Evolutionary conservation across 2,888 invertebrate genomes (phyloP).

Genomic region (Caenorhabditis doughertyi): DNA sequence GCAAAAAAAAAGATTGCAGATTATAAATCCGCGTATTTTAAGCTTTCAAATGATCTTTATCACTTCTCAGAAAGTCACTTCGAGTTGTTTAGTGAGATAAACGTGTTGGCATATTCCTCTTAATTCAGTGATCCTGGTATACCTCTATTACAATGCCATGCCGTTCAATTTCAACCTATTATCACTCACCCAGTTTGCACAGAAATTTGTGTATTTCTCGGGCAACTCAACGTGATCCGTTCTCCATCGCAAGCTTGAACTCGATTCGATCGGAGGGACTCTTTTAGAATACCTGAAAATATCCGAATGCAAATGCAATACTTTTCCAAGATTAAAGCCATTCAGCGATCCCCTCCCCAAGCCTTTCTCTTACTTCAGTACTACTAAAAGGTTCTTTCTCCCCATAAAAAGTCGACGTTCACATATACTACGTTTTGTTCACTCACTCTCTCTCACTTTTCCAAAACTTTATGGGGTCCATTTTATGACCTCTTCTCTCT

Average conservation of each 20-base stretch:
- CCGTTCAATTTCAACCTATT: no score
- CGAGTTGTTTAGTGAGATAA: no score
- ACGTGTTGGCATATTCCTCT: no score
- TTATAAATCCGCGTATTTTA: no score
- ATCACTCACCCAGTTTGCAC: slow-evolving; percentile 75
- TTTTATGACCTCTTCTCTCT: slow-evolving; percentile 39
- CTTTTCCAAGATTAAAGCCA: background rate
- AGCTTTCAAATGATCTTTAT: no score
- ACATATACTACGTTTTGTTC: slow-evolving; percentile 11
- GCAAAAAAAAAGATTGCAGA: no score
- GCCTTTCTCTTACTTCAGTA: background rate
- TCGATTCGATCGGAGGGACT: slow-evolving; percentile 93
- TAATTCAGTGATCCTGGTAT: no score
- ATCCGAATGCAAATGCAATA: background rate
- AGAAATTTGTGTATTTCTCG: slow-evolving; percentile 91
- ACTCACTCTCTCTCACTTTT: background rate
- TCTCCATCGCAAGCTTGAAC: slow-evolving; percentile 95
- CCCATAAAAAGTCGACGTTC: slow-evolving; percentile 35
- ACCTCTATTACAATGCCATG: no score
- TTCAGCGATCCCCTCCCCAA: background rate
- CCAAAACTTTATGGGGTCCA: slow-evolving; percentile 44
- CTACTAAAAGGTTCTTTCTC: slow-evolving; percentile 18
- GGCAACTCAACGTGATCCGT: slow-evolving; percentile 91
- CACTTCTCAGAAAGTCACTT: no score
- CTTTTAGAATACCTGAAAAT: slow-evolving; percentile 90